Percentiles rank a stretch among this genome's conserved stretches.
phyloP scores from a whole-genome alignment of 2,797 vertebrate species.

The Siniperca undulata region DNA sequence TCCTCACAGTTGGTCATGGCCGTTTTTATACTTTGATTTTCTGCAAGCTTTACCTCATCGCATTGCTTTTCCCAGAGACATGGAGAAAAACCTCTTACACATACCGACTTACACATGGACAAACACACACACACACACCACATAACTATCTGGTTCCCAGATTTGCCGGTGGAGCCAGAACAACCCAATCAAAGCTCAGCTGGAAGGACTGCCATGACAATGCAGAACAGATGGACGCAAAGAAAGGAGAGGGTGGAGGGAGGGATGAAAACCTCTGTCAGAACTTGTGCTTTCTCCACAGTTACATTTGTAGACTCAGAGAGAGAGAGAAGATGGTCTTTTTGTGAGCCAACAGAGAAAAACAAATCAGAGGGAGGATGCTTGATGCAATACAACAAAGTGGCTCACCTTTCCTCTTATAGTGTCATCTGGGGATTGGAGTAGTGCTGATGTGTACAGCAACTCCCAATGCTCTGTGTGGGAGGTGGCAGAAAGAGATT shows the following conservation, averaged over 20 bases:
- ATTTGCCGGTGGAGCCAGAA: constrained; percentile 67
- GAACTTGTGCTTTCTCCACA: constrained; percentile 47
- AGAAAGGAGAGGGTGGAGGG: constrained; percentile 37
- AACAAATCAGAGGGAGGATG: constrained; percentile 23
- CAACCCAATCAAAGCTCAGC: constrained; percentile 66
- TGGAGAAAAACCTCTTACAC: constrained; percentile 65
- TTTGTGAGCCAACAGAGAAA: constrained; percentile 52
- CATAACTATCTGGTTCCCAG: constrained; percentile 59
- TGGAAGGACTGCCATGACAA: constrained; percentile 66
- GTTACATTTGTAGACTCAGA: constrained; percentile 48
- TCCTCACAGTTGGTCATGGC: constrained; percentile 65
- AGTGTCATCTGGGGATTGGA: constrained; percentile 43
- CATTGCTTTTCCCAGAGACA: constrained; percentile 64
- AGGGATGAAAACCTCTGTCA: constrained; percentile 53
- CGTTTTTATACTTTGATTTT: constrained; percentile 77
- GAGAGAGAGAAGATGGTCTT: constrained; percentile 28
- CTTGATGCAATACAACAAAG: constrained; percentile 56
- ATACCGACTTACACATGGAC: constrained; percentile 53
- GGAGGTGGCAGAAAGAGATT: constrained; percentile 30
- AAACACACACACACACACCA: constrained; percentile 37
- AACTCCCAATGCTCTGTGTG: constrained; percentile 43
- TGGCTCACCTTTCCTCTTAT: constrained; percentile 51
- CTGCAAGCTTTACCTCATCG: constrained; percentile 73
- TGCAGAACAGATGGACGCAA: constrained; percentile 71
- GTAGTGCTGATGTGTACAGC: constrained; percentile 44